Conservation (phyloP, 1,140 invertebrate genomes). For the Ceratosolen fusciceps region DNA sequence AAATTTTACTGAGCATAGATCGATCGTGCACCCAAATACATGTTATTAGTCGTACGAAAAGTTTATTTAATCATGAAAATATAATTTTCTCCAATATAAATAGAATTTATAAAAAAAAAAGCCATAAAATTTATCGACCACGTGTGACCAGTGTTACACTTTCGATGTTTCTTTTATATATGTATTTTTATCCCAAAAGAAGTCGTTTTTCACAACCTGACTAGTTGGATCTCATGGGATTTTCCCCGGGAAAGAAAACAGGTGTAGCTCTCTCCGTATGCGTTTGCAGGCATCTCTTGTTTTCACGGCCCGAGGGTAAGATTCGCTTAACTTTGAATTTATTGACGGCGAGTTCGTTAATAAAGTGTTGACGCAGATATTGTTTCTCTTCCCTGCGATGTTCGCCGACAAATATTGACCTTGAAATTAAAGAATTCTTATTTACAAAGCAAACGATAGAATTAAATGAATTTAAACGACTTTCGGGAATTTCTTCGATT, state of each 20-base stretch:
- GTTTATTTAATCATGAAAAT: too few species aligned
- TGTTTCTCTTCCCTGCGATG: too few species aligned
- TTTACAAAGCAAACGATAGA: too few species aligned
- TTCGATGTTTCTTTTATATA: not conserved
- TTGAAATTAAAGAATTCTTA: not conserved
- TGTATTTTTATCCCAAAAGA: not conserved
- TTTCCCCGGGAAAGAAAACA: slow-evolving; percentile 29
- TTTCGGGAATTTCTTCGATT: too few species aligned
- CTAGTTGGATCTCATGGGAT: slow-evolving; percentile 1
- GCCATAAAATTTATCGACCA: not conserved
- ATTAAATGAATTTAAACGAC: too few species aligned
- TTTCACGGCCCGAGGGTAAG: slow-evolving; percentile 10
- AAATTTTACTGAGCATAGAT: too few species aligned
- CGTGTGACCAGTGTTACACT: too few species aligned
- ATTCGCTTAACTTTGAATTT: slow-evolving; percentile 32
- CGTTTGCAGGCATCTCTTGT: not conserved
- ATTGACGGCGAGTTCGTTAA: slow-evolving; percentile 35
- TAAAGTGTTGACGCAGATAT: too few species aligned
- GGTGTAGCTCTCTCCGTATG: slow-evolving; percentile 16
- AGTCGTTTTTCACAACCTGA: slow-evolving; percentile 17
- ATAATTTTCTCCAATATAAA: not conserved
- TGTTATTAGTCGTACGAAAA: too few species aligned
- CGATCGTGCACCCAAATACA: too few species aligned
- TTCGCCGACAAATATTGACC: not conserved
- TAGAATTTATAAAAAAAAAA: not conserved